phyloP scores from a whole-genome alignment of 2,888 invertebrate species.

The Pyrrhopygopsis socrates region DNA sequence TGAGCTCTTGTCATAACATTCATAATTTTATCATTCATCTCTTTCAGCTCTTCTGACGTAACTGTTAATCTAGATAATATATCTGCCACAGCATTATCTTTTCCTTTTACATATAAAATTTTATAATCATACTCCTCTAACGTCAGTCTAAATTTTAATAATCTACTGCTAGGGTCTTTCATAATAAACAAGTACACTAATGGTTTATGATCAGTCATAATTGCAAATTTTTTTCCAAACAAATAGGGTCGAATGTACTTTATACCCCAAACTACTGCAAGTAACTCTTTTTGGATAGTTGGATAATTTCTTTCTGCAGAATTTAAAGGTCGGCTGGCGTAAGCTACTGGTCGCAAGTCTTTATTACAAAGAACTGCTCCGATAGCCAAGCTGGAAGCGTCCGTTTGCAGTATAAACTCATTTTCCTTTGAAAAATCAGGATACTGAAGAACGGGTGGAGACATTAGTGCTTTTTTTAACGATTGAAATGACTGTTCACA shows the following conservation, averaged over 20 bases:
- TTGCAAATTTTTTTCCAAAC: slow-evolving; percentile 58
- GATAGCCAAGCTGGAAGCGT: slow-evolving; percentile 61
- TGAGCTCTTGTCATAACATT: slow-evolving; percentile 37
- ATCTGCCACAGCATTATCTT: slow-evolving; percentile 61
- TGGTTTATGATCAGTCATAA: slow-evolving; percentile 72
- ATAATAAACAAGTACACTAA: slow-evolving; percentile 65
- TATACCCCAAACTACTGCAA: slow-evolving; percentile 68
- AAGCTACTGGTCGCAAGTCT: slow-evolving; percentile 64
- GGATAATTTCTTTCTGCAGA: slow-evolving; percentile 69
- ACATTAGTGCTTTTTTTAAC: slow-evolving; percentile 29
- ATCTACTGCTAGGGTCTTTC: slow-evolving; percentile 65
- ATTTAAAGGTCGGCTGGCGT: slow-evolving; percentile 70
- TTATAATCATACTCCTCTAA: slow-evolving; percentile 74
- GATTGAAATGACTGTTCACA: slow-evolving; percentile 45
- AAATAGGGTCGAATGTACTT: slow-evolving; percentile 74
- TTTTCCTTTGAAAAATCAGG: slow-evolving; percentile 57
- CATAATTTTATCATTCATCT: slow-evolving; percentile 54
- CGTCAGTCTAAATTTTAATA: slow-evolving; percentile 70
- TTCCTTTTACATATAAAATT: slow-evolving; percentile 61
- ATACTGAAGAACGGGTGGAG: slow-evolving; percentile 53
- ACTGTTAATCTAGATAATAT: slow-evolving; percentile 67
- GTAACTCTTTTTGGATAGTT: slow-evolving; percentile 65
- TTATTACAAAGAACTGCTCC: slow-evolving; percentile 65
- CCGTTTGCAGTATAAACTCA: slow-evolving; percentile 63
- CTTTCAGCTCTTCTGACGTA: slow-evolving; percentile 60